Conservation (phyloP, 2,113 vertebrate species). For the Tachycineta bicolor region DNA sequence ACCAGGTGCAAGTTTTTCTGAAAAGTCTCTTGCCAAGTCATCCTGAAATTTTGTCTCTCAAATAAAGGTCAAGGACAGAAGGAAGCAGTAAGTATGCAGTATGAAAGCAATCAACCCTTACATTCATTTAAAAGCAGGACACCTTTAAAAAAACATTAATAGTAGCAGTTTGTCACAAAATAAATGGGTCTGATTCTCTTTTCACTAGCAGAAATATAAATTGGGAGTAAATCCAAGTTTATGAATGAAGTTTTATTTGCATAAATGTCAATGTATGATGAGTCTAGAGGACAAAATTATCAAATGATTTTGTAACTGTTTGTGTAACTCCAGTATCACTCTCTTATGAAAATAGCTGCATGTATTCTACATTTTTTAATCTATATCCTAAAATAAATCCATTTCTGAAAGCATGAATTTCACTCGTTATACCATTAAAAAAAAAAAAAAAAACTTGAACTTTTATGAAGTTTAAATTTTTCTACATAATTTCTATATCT, state of each 20-base stretch:
- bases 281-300: background rate
- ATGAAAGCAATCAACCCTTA: slow-evolving; percentile 19
- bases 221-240: background rate
- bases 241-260: slow-evolving; percentile 24
- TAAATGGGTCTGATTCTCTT: background rate
- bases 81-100: background rate
- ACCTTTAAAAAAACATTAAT: background rate
- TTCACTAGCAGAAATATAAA: background rate
- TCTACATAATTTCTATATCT: background rate
- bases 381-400: background rate
- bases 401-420: background rate
- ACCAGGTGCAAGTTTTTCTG: background rate
- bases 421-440: background rate
- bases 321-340: background rate
- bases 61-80: slow-evolving; percentile 42
- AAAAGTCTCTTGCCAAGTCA: background rate
- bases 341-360: fast-evolving
- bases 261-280: background rate
- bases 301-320: background rate
- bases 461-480: background rate
- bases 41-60: background rate
- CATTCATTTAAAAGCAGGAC: slow-evolving; percentile 23
- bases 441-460: background rate
- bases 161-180: slow-evolving; percentile 31
- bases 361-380: background rate